Evolutionary conservation across 1,140 invertebrate genomes (phyloP).

Genomic region (Lepidurus apus): DNA sequence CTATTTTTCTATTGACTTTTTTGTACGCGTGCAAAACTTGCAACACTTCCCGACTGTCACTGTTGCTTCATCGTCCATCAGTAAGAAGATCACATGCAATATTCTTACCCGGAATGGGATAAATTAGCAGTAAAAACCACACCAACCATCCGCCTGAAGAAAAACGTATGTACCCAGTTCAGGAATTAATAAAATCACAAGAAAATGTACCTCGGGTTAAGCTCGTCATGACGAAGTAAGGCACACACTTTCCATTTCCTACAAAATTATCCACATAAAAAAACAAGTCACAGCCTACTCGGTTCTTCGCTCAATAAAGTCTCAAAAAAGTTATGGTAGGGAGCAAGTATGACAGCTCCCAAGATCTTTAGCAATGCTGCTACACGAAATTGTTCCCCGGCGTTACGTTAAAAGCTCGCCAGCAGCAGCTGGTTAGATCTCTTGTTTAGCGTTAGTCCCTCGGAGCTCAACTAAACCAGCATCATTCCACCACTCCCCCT

Average conservation of each 20-base stretch:
- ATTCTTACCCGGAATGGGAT: background rate
- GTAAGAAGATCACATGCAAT: background rate
- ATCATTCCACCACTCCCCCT: background rate
- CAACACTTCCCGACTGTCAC: too few species aligned
- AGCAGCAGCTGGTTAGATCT: slow-evolving; percentile 10
- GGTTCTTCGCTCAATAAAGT: background rate
- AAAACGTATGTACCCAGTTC: background rate
- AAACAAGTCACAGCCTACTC: background rate
- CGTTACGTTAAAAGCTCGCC: background rate
- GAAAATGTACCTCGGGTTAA: background rate
- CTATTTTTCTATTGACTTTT: too few species aligned
- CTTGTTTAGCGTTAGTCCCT: background rate
- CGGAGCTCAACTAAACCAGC: background rate
- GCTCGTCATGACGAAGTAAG: background rate
- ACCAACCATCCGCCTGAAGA: background rate
- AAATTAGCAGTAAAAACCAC: background rate
- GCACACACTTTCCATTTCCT: slow-evolving; percentile 18
- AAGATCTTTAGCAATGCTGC: background rate
- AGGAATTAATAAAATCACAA: background rate
- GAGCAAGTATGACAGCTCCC: background rate
- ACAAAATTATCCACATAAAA: background rate
- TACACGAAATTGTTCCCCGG: background rate
- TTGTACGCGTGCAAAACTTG: too few species aligned
- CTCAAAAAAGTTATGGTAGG: background rate
- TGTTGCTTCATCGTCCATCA: background rate